phyloP scores from a whole-genome alignment of 2,113 vertebrate genomes.

The Amblyopsis rosae region DNA sequence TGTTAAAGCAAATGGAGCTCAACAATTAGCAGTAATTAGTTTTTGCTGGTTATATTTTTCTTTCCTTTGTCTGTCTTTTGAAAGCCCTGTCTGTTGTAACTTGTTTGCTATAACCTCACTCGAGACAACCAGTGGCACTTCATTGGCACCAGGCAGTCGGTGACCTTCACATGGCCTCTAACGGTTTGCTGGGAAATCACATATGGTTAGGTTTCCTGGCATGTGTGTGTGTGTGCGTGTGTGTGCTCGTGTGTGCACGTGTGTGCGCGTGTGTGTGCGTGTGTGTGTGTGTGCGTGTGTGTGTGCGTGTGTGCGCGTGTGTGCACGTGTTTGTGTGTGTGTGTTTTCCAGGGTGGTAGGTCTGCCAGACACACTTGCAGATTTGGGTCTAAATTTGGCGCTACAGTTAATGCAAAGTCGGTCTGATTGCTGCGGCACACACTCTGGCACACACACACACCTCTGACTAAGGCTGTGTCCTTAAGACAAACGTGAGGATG shows the following conservation, averaged over 20 bases:
- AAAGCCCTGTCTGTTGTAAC: not conserved
- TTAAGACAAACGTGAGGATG: conserved; percentile 18
- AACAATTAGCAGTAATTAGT: not conserved
- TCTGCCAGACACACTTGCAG: conserved; percentile 10
- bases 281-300: conserved; percentile 22
- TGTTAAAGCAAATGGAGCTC: not conserved
- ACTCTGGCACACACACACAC: not conserved
- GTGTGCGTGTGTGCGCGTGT: too few species aligned
- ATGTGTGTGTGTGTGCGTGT: conserved; percentile 22
- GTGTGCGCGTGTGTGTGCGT: conserved; percentile 23
- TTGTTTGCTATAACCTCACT: not conserved
- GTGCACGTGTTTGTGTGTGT: too few species aligned
- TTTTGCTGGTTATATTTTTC: not conserved
- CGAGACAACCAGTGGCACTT: conserved; percentile 13
- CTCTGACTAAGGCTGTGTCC: not conserved
- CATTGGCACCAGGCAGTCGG: conserved; percentile 20
- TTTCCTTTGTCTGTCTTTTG: not conserved
- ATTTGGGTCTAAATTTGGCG: conserved; percentile 6
- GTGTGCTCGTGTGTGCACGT: too few species aligned
- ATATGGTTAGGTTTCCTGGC: conserved; percentile 17
- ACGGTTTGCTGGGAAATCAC: conserved; percentile 30
- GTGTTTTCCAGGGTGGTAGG: not conserved
- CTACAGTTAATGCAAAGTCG: not conserved
- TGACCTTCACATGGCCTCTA: conserved; percentile 21
- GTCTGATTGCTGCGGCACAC: not conserved